Evolutionary conservation across 2,113 vertebrate species (phyloP).

Genomic region (Notiomystis cincta): DNA sequence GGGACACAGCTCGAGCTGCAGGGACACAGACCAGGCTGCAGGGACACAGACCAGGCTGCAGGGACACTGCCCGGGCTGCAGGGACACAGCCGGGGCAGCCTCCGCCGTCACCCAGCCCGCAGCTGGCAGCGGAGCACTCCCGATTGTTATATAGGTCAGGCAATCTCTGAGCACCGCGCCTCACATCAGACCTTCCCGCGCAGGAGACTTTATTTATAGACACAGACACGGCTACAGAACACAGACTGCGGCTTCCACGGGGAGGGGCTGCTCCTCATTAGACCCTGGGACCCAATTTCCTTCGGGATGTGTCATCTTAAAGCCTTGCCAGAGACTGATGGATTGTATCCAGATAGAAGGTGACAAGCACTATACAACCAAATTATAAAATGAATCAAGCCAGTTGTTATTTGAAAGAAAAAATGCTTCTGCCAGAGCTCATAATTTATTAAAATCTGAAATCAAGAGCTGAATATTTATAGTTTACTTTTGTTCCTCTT

Average conservation of each 20-base stretch:
- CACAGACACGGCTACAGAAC: neutral
- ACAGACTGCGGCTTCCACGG: neutral
- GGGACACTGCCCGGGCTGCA: neutral
- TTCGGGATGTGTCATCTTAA: neutral
- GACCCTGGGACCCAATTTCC: neutral
- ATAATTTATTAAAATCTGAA: slow-evolving; percentile 58
- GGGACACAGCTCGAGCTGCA: neutral
- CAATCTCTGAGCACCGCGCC: neutral
- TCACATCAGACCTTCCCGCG: neutral
- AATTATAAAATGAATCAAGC: neutral
- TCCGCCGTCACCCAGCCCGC: neutral
- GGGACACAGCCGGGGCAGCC: neutral
- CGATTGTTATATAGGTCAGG: neutral
- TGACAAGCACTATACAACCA: neutral
- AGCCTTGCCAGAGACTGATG: neutral
- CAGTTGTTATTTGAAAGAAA: slow-evolving; percentile 4
- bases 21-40: neutral
- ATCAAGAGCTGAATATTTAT: slow-evolving; percentile 58
- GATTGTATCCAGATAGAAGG: neutral
- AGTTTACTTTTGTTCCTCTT: slow-evolving; percentile 40
- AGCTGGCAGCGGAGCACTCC: neutral
- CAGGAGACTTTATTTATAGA: neutral
- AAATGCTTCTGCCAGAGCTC: neutral
- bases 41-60: neutral
- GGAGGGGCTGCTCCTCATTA: neutral